These are phyloP conservation scores for Lampris megalopsis DNA, from an alignment of 2,113 vertebrate species.

Conservation along the genomic window DNA sequence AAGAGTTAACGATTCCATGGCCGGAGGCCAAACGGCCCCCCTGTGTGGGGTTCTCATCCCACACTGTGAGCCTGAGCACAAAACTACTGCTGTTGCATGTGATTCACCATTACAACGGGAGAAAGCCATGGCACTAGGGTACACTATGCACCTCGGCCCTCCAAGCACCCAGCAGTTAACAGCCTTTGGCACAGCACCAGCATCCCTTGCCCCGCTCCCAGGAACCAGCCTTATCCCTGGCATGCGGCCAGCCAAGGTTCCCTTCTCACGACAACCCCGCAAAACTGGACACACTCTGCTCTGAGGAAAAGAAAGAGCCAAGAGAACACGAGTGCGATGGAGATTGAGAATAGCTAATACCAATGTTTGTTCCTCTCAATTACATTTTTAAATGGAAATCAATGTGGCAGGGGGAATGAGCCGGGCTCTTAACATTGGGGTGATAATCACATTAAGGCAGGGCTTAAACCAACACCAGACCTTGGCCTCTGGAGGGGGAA, in stretches of 20 bases:
- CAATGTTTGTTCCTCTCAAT: conserved; percentile 87
- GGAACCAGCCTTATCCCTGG: conserved; percentile 53
- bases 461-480: conserved; percentile 81
- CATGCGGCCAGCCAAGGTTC: conserved; percentile 47
- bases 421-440: conserved; percentile 68
- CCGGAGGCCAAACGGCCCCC: conserved; percentile 43
- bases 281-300: conserved; percentile 48
- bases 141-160: conserved; percentile 35
- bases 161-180: conserved; percentile 53
- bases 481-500: conserved; percentile 79
- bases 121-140: conserved; percentile 29
- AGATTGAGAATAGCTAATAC: conserved; percentile 74
- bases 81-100: conserved; percentile 16
- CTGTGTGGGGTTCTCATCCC: conserved; percentile 52
- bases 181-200: conserved; percentile 59
- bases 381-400: conserved; percentile 86
- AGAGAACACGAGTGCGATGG: conserved; percentile 56
- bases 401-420: conserved; percentile 82
- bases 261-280: conserved; percentile 38
- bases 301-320: conserved; percentile 20
- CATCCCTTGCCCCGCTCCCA: conserved; percentile 52
- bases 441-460: conserved; percentile 80
- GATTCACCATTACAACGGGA: conserved; percentile 23
- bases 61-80: conserved; percentile 30
- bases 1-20: conserved; percentile 65